Conservation (phyloP, 2,113 vertebrate species). For the Acanthochromis polyacanthus region DNA sequence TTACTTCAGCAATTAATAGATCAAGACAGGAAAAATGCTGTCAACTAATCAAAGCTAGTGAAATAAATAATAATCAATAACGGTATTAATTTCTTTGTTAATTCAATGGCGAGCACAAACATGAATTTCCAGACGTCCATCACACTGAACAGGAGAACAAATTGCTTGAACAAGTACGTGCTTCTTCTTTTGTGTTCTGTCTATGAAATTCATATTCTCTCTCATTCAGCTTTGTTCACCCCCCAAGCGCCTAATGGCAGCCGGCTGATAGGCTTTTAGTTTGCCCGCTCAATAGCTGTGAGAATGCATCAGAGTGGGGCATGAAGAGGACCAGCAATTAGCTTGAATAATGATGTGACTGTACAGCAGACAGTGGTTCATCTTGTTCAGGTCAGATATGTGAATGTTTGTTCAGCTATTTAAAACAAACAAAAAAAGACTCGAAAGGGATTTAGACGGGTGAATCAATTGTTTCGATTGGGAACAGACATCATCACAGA, state of each 20-base stretch:
- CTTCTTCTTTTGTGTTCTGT: conserved; percentile 4
- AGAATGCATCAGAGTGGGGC: neutral
- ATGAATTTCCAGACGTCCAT: neutral
- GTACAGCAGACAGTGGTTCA: neutral
- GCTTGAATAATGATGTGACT: conserved; percentile 5
- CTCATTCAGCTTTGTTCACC: neutral
- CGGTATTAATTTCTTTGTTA: no score
- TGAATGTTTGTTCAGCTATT: neutral
- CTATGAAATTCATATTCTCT: conserved; percentile 21
- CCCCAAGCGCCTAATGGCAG: no score
- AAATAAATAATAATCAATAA: no score
- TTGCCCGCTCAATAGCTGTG: neutral
- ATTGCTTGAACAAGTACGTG: neutral
- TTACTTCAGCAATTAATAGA: no score
- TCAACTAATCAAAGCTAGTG: no score
- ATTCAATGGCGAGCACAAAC: neutral
- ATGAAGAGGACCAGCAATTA: conserved; percentile 1
- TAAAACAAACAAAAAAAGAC: neutral
- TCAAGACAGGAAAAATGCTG: no score
- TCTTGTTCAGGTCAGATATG: conserved; percentile 5
- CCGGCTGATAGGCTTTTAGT: neutral
- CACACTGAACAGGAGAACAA: neutral
- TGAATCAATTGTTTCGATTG: conserved; percentile 39
- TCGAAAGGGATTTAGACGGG: neutral
- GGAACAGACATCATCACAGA: conserved; percentile 22